phyloP scores from a whole-genome alignment of 2,888 invertebrate species.

The Lochmaea capreae region DNA sequence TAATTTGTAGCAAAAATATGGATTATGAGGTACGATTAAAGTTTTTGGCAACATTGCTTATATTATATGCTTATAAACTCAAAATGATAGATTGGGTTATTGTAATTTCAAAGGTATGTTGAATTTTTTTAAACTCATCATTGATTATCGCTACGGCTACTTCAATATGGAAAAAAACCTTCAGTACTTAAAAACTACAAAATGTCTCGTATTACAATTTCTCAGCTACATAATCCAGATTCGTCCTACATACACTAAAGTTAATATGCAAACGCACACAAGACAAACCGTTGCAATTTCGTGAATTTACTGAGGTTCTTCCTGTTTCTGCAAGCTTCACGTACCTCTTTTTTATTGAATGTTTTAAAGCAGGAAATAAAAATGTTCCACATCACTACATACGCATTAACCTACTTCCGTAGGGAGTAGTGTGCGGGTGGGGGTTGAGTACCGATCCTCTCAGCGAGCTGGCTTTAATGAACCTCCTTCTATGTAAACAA shows the following conservation, averaged over 20 bases:
- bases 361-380: background rate
- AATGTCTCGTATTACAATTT: background rate
- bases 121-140: no score
- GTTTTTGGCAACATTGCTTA: no score
- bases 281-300: background rate
- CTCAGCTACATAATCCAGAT: no score
- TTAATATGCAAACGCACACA: background rate
- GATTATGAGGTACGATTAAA: no score
- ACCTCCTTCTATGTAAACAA: conserved; percentile 30
- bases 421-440: background rate
- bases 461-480: conserved; percentile 24
- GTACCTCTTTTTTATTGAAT: conserved; percentile 7
- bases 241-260: no score
- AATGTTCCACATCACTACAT: background rate
- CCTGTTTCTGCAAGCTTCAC: background rate
- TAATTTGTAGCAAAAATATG: no score
- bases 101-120: no score
- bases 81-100: no score
- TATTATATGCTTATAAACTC: no score
- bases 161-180: no score
- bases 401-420: conserved; percentile 24
- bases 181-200: no score
- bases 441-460: background rate
- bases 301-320: background rate
- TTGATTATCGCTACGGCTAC: no score